A percentile compares a stretch with the other conserved stretches of the same genome.
These are phyloP conservation scores for Allolobophora icterica DNA, from an alignment of 2,888 invertebrate species.

Conservation along the genomic window DNA sequence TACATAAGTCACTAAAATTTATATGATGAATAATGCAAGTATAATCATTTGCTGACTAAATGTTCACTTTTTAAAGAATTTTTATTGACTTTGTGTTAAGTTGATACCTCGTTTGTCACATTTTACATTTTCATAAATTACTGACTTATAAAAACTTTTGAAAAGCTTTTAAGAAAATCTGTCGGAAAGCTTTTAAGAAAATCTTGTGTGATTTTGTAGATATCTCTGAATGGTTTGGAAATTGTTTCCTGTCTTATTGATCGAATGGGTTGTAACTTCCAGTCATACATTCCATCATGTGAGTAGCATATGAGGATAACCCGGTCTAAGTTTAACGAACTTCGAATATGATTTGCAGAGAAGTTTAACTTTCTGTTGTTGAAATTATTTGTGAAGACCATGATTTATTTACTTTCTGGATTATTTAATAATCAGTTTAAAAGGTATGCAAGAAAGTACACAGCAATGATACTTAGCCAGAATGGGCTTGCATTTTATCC, in stretches of 20 bases:
- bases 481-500: background rate
- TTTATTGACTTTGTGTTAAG: background rate
- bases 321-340: background rate
- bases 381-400: background rate
- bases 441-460: background rate
- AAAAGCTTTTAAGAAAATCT: background rate
- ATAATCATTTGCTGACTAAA: background rate
- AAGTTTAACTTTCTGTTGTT: background rate
- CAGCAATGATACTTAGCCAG: background rate
- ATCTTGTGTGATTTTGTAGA: constrained; percentile 70
- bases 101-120: background rate
- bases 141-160: no score
- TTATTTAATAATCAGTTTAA: background rate
- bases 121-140: background rate
- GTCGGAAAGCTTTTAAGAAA: background rate
- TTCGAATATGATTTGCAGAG: background rate
- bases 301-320: constrained; percentile 37
- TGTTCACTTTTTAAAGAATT: background rate
- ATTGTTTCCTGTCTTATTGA: constrained; percentile 84
- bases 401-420: background rate
- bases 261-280: constrained; percentile 85
- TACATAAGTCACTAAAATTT: background rate
- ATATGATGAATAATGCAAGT: background rate
- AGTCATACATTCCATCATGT: constrained; percentile 81
- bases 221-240: constrained; percentile 89